Percentiles rank a stretch among this genome's conserved stretches.
Conservation (phyloP, 2,113 vertebrate genomes). For the Cephalopholis sonnerati region DNA sequence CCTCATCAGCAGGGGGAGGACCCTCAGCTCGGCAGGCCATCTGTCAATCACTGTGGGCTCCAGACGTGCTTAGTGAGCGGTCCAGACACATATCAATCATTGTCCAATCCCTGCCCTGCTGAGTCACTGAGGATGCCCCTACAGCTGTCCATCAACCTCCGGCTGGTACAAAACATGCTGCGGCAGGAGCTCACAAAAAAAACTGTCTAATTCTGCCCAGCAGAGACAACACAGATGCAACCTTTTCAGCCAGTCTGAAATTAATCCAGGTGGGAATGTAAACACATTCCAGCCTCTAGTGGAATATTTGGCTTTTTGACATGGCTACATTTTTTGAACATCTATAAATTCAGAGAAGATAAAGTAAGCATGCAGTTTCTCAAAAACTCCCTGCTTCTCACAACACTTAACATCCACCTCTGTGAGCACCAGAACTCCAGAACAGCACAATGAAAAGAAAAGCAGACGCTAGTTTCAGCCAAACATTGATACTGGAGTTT, state of each 20-base stretch:
- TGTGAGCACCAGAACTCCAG: not conserved
- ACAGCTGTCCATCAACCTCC: slow-evolving; percentile 36
- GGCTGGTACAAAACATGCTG: not conserved
- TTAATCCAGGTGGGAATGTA: slow-evolving; percentile 28
- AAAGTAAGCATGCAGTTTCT: not conserved
- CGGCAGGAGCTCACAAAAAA: not conserved
- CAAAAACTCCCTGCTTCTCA: not conserved
- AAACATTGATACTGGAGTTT: not conserved
- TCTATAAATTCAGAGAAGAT: not conserved
- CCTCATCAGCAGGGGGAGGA: slow-evolving; percentile 35
- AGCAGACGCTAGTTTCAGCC: not conserved
- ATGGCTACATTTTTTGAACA: slow-evolving; percentile 9
- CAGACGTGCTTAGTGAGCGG: slow-evolving; percentile 26
- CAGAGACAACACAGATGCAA: slow-evolving; percentile 1
- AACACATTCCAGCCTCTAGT: not conserved
- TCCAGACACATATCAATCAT: slow-evolving; percentile 38
- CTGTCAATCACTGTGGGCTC: slow-evolving; percentile 46
- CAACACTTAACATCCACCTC: not conserved
- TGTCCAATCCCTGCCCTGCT: slow-evolving; percentile 30
- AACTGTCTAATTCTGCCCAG: not conserved
- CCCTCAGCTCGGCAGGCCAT: slow-evolving; percentile 18
- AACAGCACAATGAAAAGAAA: not conserved
- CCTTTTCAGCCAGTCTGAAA: slow-evolving; percentile 18
- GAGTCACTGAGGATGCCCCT: slow-evolving; percentile 28
- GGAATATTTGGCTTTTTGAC: slow-evolving; percentile 16